These are phyloP conservation scores for Scaptodrosophila lebanonensis DNA, from an alignment of 1,140 invertebrate species.

Conservation along the genomic window DNA sequence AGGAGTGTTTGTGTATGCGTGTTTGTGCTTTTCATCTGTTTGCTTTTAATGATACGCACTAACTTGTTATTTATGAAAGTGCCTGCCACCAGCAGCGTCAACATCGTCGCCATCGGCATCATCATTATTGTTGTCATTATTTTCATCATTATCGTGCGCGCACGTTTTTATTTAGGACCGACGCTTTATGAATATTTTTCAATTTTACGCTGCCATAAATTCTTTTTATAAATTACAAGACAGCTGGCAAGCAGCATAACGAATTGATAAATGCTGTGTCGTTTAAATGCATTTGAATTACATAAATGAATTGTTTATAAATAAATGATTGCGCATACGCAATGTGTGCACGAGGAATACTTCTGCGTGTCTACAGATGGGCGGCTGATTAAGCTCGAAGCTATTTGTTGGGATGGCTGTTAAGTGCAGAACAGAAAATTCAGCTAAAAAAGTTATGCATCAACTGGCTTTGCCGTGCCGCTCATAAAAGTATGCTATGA, in stretches of 20 bases:
- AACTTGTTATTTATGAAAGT: constrained; percentile 54
- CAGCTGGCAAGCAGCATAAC: too few relatives aligned
- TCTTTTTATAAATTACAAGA: constrained; percentile 61
- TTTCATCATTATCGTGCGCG: constrained; percentile 39
- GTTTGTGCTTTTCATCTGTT: too few relatives aligned
- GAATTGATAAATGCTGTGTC: constrained; percentile 61
- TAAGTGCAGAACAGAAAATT: background rate
- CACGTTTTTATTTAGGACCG: constrained; percentile 34
- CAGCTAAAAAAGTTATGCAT: background rate
- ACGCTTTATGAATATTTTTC: constrained; percentile 61
- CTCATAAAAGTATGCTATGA: constrained; percentile 22
- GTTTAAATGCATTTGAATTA: constrained; percentile 1
- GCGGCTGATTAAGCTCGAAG: constrained; percentile 61
- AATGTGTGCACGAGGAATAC: constrained; percentile 25
- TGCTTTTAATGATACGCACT: too few relatives aligned
- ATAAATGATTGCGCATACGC: constrained; percentile 70
- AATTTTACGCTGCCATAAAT: constrained; percentile 71
- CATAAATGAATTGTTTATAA: constrained; percentile 72
- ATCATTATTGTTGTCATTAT: too few relatives aligned
- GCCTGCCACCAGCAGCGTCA: too few relatives aligned
- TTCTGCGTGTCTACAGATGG: constrained; percentile 13
- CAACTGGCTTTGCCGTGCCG: constrained; percentile 25
- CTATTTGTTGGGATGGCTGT: constrained; percentile 36
- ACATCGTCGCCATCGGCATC: too few relatives aligned
- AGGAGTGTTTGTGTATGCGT: too few relatives aligned